phyloP scores from a whole-genome alignment of 2,113 vertebrate genomes.

The Pontoporia blainvillei region DNA sequence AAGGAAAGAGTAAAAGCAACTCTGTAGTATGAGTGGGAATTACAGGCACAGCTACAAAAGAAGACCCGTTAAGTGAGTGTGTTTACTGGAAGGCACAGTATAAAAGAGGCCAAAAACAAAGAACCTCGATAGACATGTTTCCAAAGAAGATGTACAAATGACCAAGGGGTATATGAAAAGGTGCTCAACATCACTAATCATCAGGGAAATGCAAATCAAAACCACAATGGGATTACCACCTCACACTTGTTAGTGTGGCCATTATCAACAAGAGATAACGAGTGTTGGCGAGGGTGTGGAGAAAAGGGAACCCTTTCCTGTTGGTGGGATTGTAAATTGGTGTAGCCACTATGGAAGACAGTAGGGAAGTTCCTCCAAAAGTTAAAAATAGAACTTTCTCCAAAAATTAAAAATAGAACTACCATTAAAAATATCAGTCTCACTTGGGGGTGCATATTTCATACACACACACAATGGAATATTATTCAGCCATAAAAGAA shows the following conservation, averaged over 20 bases:
- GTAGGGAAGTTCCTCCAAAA: neutral
- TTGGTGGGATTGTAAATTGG: neutral
- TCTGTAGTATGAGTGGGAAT: neutral
- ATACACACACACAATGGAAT: neutral
- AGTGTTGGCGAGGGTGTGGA: neutral
- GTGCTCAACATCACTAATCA: neutral
- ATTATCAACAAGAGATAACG: neutral
- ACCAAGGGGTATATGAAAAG: neutral
- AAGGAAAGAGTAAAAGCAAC: neutral
- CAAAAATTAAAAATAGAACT: neutral
- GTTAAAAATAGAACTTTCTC: neutral
- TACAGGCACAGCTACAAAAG: neutral
- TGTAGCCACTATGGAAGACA: neutral
- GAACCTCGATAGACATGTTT: neutral
- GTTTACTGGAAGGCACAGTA: neutral
- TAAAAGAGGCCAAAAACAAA: neutral
- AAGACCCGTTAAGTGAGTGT: neutral
- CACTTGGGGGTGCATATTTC: neutral
- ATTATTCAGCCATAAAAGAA: neutral
- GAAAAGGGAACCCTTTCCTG: neutral
- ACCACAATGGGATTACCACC: neutral
- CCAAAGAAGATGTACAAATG: neutral
- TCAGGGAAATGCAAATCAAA: neutral
- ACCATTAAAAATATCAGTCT: neutral
- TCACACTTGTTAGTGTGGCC: neutral